Conservation (phyloP, 2,888 invertebrate species). For the Idaea dimidiata region DNA sequence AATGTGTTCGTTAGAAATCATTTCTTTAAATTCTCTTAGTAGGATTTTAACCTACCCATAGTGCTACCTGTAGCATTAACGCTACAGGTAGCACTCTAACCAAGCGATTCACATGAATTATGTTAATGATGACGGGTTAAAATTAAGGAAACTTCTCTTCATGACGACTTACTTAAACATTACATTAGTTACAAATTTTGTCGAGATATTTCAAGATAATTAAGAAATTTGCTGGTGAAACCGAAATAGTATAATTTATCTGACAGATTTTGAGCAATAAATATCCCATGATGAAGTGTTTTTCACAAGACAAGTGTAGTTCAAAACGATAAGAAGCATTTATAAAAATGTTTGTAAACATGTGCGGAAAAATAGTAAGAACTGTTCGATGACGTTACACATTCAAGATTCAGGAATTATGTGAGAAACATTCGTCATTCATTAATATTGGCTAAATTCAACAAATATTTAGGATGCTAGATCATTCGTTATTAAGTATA, state of each 20-base stretch:
- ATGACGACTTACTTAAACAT: too few species aligned
- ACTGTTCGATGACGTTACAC: constrained; percentile 13
- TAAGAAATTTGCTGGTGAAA: too few species aligned
- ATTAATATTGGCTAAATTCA: background rate
- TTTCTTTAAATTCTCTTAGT: background rate
- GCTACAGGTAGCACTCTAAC: too few species aligned
- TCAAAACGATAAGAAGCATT: background rate
- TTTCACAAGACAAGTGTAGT: background rate
- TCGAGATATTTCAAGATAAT: too few species aligned
- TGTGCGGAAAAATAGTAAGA: background rate
- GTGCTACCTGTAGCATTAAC: too few species aligned
- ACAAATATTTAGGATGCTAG: background rate
- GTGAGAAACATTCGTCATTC: background rate
- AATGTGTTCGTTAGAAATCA: constrained; percentile 17
- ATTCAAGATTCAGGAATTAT: background rate
- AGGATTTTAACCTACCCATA: too few species aligned
- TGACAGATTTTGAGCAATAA: background rate
- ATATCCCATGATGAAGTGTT: background rate
- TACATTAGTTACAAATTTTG: too few species aligned
- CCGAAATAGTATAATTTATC: too few species aligned
- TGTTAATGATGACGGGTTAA: too few species aligned
- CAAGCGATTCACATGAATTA: too few species aligned
- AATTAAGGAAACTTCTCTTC: too few species aligned
- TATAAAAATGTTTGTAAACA: background rate
- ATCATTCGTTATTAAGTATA: background rate